These are phyloP conservation scores for Lobophora halterata DNA, from an alignment of 2,888 invertebrate species.

Conservation along the genomic window DNA sequence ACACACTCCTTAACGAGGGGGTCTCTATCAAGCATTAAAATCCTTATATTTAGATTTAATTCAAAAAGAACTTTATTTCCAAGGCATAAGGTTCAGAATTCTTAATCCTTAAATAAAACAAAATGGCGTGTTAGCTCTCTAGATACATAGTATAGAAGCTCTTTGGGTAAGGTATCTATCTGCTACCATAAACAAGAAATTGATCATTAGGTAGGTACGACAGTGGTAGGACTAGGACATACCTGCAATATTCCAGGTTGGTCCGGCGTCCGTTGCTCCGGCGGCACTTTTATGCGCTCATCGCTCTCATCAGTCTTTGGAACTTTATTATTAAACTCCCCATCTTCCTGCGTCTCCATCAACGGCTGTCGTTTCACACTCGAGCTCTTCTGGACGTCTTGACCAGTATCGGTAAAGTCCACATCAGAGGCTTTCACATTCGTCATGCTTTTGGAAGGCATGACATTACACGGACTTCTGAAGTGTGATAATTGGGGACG, in stretches of 20 bases:
- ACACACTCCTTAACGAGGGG: too few species aligned
- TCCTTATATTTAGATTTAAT: too few species aligned
- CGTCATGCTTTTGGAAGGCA: constrained; percentile 82
- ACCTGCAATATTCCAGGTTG: constrained; percentile 85
- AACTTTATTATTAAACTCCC: constrained; percentile 75
- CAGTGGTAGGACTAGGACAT: too few species aligned
- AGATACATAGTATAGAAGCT: too few species aligned
- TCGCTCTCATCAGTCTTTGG: constrained; percentile 69
- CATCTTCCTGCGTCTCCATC: constrained; percentile 65
- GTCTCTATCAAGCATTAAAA: too few species aligned
- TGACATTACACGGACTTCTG: constrained; percentile 62
- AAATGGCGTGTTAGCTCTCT: too few species aligned
- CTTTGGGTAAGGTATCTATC: too few species aligned
- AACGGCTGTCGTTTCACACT: constrained; percentile 77
- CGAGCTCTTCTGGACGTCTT: constrained; percentile 57
- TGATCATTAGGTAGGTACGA: too few species aligned
- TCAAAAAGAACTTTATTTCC: too few species aligned
- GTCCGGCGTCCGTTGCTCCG: constrained; percentile 52
- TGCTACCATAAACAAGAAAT: too few species aligned
- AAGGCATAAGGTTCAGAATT: too few species aligned
- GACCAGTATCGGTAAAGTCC: constrained; percentile 69
- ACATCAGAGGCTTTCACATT: constrained; percentile 80
- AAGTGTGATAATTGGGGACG: constrained; percentile 74
- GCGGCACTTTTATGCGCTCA: constrained; percentile 45
- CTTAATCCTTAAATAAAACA: too few species aligned